Base-by-base conservation (phyloP, 2,888 invertebrate genomes). In the Panorpa germanica region DNA sequence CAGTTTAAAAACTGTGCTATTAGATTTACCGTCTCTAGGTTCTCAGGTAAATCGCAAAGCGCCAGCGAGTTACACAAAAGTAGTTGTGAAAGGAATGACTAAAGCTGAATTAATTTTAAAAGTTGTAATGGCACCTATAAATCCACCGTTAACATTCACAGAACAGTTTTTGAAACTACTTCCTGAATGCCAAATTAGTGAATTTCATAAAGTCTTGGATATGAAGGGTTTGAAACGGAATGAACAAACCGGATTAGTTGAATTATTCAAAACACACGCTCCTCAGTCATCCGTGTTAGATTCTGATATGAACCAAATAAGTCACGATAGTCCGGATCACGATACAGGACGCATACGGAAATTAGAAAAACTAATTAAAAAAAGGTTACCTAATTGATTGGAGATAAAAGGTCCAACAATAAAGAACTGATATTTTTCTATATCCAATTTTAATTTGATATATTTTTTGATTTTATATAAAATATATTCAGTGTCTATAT, bases 31-130 rank as follows among this genome's bases (percentile, higher is more conserved):
- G 0, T 85, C 88, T 0, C 73, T 91, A 14, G 85, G 85, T 0
- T 86, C 88, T 2, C 80, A 81, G 42, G 77, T 91, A 1, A 73
- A 73, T 37, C 62, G 90, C 5, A 85, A 85, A 41, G 83, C 91
- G 4, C 93, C 93, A 0, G 77, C 85, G 0, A 81, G 83, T 36
- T 90, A 74, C 38, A 72, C 75, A 0, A 80, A 80, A 47, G 75
- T 76, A 4, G 64, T 65, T 0, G 57, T 61, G 5, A 64, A 63
- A 28, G 56, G 93, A 19, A 95, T 98, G 91, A 88, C 86, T 0
- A 85, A 86, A 46, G 95, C 95, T 0, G 98, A 98, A 54, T 93
- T 96, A 88, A 82, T 98, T 21, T 59, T 98, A n/a, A 98, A 98
- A 59, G 67, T 96, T 17, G 90, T 95, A 0, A 95, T 96, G 95